Evolutionary conservation across 2,888 invertebrate genomes (phyloP), one percentile per base, ranked within the genome.

Genomic region (Tholera decimalis): DNA sequence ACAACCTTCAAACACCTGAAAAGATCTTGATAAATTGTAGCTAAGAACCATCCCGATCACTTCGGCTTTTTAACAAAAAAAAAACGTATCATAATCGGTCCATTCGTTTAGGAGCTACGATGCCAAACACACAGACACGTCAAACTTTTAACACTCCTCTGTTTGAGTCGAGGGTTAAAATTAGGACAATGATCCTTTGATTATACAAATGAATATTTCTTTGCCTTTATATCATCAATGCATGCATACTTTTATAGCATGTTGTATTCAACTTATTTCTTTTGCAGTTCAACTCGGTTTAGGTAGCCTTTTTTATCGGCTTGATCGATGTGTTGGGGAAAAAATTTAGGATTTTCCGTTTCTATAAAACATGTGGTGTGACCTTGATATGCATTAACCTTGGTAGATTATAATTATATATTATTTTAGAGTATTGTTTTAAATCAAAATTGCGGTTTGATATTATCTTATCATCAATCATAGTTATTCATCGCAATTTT

Each of bases 321-420:
- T 33, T 1, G 1, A 18, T 18, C 13, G n/a, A 33, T 33, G n/a
- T 39, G 69, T 37, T 43, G 39, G 2, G 30, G 20, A 37, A 11
- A 35, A 49, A 43, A 50, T n/a, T 37, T 50, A 61, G 60, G 43
- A 22, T 0, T 60, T 67, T 44, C 37, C 62, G 33, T 33, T 39
- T 39, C 9, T 33, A 18, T 20, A 20, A 24, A 39, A 41, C 44
- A 22, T 58, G 46, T 6, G 8, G 8, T 11, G 8, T 26, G 13
- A 11, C 20, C 33, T 44, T 67, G 0, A 15, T 15, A 28, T 13
- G 20, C 15, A 70, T 59, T 15, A 70, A 15, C 15, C 39, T 66
- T 56, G 8, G 11, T 35, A 11, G 11, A 18, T 47, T 15, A 20
- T 20, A 41, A 2, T 3, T 22, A 22, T n/a, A n/a, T n/a, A n/a